Evolutionary conservation across 2,888 invertebrate genomes (phyloP), one percentile per base, ranked within the genome.

Genomic region (Malachius bipustulatus): DNA sequence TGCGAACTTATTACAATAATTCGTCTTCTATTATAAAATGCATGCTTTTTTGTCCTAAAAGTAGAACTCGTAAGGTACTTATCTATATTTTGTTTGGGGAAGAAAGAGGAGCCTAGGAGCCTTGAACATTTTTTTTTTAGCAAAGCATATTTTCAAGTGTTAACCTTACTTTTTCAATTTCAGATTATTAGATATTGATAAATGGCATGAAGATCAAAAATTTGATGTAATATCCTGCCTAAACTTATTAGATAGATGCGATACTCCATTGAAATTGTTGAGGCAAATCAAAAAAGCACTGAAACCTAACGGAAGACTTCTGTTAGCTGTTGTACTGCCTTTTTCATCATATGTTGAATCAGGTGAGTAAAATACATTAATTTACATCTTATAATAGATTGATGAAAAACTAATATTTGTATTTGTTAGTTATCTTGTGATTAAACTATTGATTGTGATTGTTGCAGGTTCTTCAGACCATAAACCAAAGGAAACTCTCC

Each of bases 171-270:
- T 26, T 34, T 32, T 31, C 24, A 41, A 36, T 63, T 63, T 29
- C 65, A 85, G 84, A 29, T 59, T 85, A 12, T 60, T 87, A 32
- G 82, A 80, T 46, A 69, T 77, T 2, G 76, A 82, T 26, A 65
- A 67, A 2, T 83, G 82, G 82, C 60, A 66, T 37, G 57, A 61
- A 35, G 52, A 56, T 28, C 63, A 67, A 32, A 68, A 69, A 47
- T 88, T 76, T 64, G 79, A 87, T 52, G 74, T 88, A 43, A 80
- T 93, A 44, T 75, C 82, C 41, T 94, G 93, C 63, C 66, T 98
- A 43, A 98, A 98, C 63, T 73, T 97, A 16, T 67, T 97, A 45
- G 97, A 98, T 64, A 77, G 97, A 35, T 94, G 94, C 66, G 82
- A 82, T 57, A 74, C 75, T 47, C 94, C 97, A 0, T 65, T 77